phyloP scores from a whole-genome alignment of 2,797 vertebrate species.

The Trachurus trachurus region DNA sequence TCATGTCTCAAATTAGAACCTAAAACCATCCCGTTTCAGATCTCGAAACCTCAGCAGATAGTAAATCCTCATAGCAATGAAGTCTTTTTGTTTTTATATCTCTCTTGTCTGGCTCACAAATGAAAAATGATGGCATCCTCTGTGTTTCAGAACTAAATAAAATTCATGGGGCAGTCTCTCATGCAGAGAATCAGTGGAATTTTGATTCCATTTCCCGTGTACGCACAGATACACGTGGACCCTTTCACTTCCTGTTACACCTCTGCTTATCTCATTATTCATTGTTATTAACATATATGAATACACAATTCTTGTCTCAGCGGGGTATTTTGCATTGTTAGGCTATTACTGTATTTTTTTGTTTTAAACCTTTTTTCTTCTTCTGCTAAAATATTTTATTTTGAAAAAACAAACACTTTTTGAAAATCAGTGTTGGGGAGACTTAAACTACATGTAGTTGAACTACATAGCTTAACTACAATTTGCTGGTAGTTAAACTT shows the following conservation, averaged over 20 bases:
- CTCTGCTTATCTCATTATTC: not conserved
- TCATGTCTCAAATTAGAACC: not conserved
- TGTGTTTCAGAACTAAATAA: not conserved
- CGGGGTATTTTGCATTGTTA: not conserved
- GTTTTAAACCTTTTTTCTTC: no score
- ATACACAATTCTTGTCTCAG: not conserved
- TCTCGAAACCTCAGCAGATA: not conserved
- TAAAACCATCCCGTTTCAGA: slow-evolving; percentile 1
- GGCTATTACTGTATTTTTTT: not conserved
- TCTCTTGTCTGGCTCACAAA: not conserved
- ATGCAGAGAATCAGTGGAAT: not conserved
- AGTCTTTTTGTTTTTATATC: not conserved
- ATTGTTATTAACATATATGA: not conserved
- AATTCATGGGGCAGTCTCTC: not conserved
- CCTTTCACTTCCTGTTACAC: not conserved
- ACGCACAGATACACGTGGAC: not conserved
- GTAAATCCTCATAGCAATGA: not conserved
- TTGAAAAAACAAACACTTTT: not conserved
- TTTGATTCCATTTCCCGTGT: not conserved
- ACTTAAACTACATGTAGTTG: no score
- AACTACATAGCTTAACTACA: no score
- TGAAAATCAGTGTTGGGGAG: no score
- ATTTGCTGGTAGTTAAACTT: no score
- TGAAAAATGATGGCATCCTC: not conserved
- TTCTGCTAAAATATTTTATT: not conserved